Percentiles rank a stretch among this genome's conserved stretches.
Conservation (phyloP, 2,888 invertebrate species). For the Acleris emargana region DNA sequence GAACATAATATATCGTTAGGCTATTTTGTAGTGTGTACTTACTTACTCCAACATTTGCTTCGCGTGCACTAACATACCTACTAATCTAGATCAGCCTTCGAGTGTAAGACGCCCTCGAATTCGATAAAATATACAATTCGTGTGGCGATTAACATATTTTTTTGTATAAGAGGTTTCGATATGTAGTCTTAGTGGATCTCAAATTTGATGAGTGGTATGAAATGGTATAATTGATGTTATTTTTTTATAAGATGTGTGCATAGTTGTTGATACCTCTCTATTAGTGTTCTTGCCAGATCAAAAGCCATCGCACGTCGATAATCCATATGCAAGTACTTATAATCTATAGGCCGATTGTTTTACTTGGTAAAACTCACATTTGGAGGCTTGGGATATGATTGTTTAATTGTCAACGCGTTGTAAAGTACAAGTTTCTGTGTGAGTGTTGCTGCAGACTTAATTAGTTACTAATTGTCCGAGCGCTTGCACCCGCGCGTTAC, state of each 20-base stretch:
- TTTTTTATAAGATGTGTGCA: constrained; percentile 26
- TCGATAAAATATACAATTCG: constrained; percentile 8
- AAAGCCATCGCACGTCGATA: constrained; percentile 8
- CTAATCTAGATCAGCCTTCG: constrained; percentile 3
- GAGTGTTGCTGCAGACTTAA: constrained; percentile 13
- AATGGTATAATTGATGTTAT: constrained; percentile 27
- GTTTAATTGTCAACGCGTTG: constrained; percentile 41
- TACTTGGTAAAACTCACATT: constrained; percentile 19
- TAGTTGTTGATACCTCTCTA: constrained; percentile 16
- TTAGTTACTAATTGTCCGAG: constrained; percentile 4
- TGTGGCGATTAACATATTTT: constrained; percentile 12
- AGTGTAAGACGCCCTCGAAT: background rate
- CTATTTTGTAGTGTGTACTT: too few species aligned
- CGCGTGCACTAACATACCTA: constrained; percentile 12
- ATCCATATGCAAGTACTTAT: background rate
- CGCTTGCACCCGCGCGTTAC: constrained; percentile 3
- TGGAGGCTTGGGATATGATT: constrained; percentile 38
- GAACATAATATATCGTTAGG: too few species aligned
- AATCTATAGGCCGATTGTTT: constrained; percentile 8
- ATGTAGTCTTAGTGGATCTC: constrained; percentile 31
- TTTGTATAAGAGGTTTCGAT: constrained; percentile 23
- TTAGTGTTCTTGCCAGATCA: constrained; percentile 28
- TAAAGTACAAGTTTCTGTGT: constrained; percentile 50
- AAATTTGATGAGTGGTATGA: constrained; percentile 26
- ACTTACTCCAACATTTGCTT: background rate